phyloP scores from a whole-genome alignment of 2,888 invertebrate genomes.

The Polylopha cassiicola region DNA sequence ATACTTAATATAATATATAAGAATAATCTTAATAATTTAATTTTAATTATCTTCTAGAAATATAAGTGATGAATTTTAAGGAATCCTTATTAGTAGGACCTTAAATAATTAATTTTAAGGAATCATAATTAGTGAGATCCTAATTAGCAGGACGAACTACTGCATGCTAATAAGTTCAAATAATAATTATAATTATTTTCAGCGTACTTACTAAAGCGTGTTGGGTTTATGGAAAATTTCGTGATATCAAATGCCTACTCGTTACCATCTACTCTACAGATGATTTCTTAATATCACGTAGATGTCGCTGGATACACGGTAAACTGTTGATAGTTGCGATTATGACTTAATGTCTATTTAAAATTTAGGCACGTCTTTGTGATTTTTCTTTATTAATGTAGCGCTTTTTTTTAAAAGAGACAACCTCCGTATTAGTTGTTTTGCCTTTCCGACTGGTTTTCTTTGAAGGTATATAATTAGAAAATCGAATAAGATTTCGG shows the following conservation, averaged over 20 bases:
- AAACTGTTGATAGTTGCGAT: constrained; percentile 5
- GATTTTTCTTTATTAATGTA: constrained; percentile 26
- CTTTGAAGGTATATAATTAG: constrained; percentile 1
- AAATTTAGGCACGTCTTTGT: constrained; percentile 44
- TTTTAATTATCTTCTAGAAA: too few species aligned
- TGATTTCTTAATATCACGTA: constrained; percentile 46
- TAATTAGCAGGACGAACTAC: constrained; percentile 25
- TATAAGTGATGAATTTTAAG: too few species aligned
- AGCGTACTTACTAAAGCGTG: constrained; percentile 48
- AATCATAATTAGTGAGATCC: too few species aligned
- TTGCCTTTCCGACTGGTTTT: constrained; percentile 1
- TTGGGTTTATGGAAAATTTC: constrained; percentile 37
- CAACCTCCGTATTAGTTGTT: background rate
- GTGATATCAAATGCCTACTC: constrained; percentile 28
- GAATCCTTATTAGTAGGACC: too few species aligned
- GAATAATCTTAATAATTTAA: too few species aligned
- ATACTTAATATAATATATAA: too few species aligned
- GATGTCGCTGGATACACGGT: constrained; percentile 59
- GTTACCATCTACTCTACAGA: constrained; percentile 40
- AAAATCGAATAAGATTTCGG: background rate
- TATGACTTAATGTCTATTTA: constrained; percentile 18
- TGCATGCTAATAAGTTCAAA: constrained; percentile 36
- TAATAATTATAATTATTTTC: constrained; percentile 28
- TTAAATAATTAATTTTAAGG: too few species aligned
- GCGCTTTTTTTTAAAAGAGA: constrained; percentile 11